Base-by-base conservation (phyloP, 1,140 invertebrate genomes). In the Drosophila kepulauana region DNA sequence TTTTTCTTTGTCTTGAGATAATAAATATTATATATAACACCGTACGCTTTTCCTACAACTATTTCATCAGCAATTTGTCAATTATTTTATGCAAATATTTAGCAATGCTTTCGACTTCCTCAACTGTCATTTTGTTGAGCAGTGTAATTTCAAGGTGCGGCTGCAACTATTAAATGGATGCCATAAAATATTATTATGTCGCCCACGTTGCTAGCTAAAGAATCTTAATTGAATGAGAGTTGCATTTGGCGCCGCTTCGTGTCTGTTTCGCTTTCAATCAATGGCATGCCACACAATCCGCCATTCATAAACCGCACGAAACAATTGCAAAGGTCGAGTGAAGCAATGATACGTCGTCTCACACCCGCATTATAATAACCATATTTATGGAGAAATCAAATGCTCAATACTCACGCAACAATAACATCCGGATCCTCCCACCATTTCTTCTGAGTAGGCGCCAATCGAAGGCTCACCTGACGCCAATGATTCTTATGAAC, bases 401-500 rank as follows among this genome's bases (percentile, higher is more conserved):
- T 78, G 38, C 62, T 66, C 8, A 64, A 46, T 91, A 92, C 91
- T 92, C 81, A 92, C 91, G 91, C 91, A 74, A 92, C 89, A 54
- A 92, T 70, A 15, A 92, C 89, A 81, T 92, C 91, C 38, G 84
- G 86, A 91, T 92, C 91, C 71, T 91, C 91, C 89, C 91, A 91
- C 89, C 91, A 92, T 52, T 91, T 91, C 35, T 91, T 92, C 33
- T 85, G 73, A 2, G 86, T 79, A 1, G 91, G 89, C 54, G 84
- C 79, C 51, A 92, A 54, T 11, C 87, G 58, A 1, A 92, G 75
- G 38, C 85, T 92, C 41, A 92, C 91, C 52, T 89, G 82, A 15
- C 87, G 72, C 87, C 88, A 92, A 30, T 92, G 91, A 61, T 92
- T 92, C 38, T 82, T 82, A 48, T 84, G 88, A 13, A 81, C 79